These are phyloP conservation scores for Apodemia hepburni DNA, from an alignment of 2,888 invertebrate species.

Conservation along the genomic window DNA sequence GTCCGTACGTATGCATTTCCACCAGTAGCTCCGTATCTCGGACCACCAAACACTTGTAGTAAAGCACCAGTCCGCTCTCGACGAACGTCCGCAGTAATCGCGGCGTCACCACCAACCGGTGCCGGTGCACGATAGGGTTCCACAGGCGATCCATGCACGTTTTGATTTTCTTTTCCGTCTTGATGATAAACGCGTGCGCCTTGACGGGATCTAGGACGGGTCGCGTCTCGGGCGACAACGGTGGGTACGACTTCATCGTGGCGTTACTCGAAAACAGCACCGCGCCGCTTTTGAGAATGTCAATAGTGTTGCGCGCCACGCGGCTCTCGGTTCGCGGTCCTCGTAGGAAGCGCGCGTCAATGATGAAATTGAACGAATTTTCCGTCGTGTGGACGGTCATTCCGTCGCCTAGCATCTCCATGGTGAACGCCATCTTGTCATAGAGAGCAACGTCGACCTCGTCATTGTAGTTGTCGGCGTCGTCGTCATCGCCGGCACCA, in stretches of 20 bases:
- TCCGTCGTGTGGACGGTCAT: slow-evolving; percentile 8
- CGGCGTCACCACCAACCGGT: slow-evolving; percentile 14
- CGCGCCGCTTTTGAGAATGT: slow-evolving; percentile 12
- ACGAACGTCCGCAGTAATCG: slow-evolving; percentile 13
- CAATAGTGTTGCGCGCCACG: slow-evolving; percentile 15
- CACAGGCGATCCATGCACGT: slow-evolving; percentile 15
- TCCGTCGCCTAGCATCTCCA: slow-evolving; percentile 9
- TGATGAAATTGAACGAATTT: slow-evolving; percentile 14
- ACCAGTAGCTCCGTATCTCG: slow-evolving; percentile 13
- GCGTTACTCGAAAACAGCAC: slow-evolving; percentile 14
- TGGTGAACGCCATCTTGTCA: slow-evolving; percentile 12
- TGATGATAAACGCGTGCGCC: slow-evolving; percentile 12
- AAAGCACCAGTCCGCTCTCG: slow-evolving; percentile 16
- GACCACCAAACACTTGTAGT: slow-evolving; percentile 13
- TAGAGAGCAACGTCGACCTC: slow-evolving; percentile 5
- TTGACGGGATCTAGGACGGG: slow-evolving; percentile 11
- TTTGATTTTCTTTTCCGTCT: slow-evolving; percentile 14
- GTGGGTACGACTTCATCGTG: slow-evolving; percentile 15
- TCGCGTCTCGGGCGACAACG: slow-evolving; percentile 12
- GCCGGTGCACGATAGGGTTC: slow-evolving; percentile 15
- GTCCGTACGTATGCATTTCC: slow-evolving; percentile 13
- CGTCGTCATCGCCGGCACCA: not conserved
- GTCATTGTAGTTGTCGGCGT: not conserved
- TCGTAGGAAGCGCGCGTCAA: slow-evolving; percentile 12
- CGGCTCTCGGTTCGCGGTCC: slow-evolving; percentile 3